phyloP scores from a whole-genome alignment of 64 coral and sea anemone species.

The Anthopleura sola region DNA sequence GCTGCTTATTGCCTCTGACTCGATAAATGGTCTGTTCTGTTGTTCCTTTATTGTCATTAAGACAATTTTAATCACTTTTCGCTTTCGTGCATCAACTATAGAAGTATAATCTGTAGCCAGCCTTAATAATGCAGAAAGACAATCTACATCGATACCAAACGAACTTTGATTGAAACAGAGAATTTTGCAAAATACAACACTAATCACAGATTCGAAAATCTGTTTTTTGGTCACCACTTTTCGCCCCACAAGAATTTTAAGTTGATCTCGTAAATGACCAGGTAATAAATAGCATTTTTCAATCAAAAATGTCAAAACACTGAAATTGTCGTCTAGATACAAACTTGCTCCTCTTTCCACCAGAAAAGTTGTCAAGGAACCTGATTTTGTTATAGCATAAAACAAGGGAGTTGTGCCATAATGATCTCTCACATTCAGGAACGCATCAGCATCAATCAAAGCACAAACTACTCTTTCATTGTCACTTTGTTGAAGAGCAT shows the following conservation, averaged over 20 bases:
- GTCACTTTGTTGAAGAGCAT: not conserved
- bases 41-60: too few species aligned
- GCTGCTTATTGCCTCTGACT: not conserved
- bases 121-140: too few species aligned
- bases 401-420: not conserved
- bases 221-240: not conserved
- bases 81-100: too few species aligned
- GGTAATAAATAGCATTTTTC: not conserved
- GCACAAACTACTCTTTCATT: not conserved
- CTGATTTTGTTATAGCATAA: not conserved
- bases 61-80: too few species aligned
- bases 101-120: too few species aligned
- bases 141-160: too few species aligned
- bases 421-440: not conserved
- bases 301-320: not conserved
- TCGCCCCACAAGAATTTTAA: too few species aligned
- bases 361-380: not conserved
- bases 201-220: not conserved
- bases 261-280: not conserved
- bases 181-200: not conserved
- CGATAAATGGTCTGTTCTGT: too few species aligned
- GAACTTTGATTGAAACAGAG: too few species aligned
- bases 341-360: not conserved
- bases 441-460: not conserved
- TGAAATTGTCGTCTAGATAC: not conserved